Evolutionary conservation across 2,888 invertebrate genomes (phyloP).

Genomic region (Ametastegia equiseti): DNA sequence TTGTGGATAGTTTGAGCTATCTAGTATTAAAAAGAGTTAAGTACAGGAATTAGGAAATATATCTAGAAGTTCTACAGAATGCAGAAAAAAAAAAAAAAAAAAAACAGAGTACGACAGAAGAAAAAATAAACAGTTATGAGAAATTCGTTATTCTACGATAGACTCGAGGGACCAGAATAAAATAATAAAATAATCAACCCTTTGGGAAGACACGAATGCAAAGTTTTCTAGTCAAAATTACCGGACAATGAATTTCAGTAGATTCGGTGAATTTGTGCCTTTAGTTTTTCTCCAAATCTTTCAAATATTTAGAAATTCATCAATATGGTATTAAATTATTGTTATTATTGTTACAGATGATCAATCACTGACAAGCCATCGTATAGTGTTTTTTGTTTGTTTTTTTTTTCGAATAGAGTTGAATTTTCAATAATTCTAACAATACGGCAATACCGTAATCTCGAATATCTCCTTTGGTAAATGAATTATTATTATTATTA

Average conservation of each 20-base stretch:
- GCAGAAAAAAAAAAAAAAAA: not conserved
- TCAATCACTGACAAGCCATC: not conserved
- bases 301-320: not conserved
- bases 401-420: too few species aligned
- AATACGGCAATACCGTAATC: conserved; percentile 5
- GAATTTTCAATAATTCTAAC: not conserved
- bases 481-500: conserved; percentile 37
- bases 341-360: not conserved
- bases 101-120: not conserved
- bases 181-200: too few species aligned
- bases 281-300: not conserved
- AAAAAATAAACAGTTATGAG: too few species aligned
- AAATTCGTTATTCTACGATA: too few species aligned
- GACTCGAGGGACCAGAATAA: too few species aligned
- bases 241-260: too few species aligned
- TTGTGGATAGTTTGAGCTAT: not conserved
- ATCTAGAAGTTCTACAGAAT: not conserved
- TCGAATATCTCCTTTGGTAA: not conserved
- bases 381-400: not conserved
- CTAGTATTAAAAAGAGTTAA: conserved; percentile 14
- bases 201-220: too few species aligned
- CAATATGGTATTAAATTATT: too few species aligned
- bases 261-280: too few species aligned
- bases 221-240: too few species aligned
- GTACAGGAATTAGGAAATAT: conserved; percentile 1